Percentiles rank a stretch among this genome's conserved stretches.
These are phyloP conservation scores for Cetonia aurata DNA, from an alignment of 2,888 invertebrate genomes.

Conservation along the genomic window DNA sequence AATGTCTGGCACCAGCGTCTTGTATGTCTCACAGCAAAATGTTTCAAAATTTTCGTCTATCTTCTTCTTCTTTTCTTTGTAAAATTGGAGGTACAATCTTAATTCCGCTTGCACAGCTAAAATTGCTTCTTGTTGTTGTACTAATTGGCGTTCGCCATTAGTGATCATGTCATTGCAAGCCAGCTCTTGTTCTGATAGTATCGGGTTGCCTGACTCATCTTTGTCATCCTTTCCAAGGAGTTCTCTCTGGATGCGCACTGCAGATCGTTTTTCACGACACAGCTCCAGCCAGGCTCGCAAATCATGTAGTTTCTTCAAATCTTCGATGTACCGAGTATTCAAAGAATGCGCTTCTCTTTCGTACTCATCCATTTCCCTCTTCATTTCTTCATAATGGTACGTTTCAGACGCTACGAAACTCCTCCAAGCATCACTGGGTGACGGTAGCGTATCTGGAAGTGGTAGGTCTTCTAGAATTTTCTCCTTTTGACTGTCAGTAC, in stretches of 20 bases:
- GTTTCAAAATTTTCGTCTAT: slow-evolving; percentile 58
- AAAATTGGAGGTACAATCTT: slow-evolving; percentile 55
- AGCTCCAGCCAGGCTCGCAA: slow-evolving; percentile 48
- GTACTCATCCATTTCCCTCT: slow-evolving; percentile 46
- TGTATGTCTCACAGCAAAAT: slow-evolving; percentile 58
- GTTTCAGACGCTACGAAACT: slow-evolving; percentile 49
- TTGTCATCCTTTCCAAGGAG: slow-evolving; percentile 38
- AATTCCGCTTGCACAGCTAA: slow-evolving; percentile 58
- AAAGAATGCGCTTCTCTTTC: slow-evolving; percentile 49
- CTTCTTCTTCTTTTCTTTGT: slow-evolving; percentile 55
- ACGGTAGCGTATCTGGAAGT: slow-evolving; percentile 50
- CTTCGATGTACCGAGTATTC: slow-evolving; percentile 51
- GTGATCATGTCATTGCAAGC: slow-evolving; percentile 49
- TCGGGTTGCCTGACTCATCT: slow-evolving; percentile 44
- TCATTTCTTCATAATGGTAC: slow-evolving; percentile 48
- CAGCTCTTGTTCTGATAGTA: slow-evolving; percentile 45
- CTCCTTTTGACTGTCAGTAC: slow-evolving; percentile 36
- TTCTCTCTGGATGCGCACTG: slow-evolving; percentile 50
- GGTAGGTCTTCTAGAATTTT: slow-evolving; percentile 34
- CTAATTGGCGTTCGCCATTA: slow-evolving; percentile 49
- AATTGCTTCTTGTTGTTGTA: slow-evolving; percentile 59
- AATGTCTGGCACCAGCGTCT: slow-evolving; percentile 48
- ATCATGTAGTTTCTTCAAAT: slow-evolving; percentile 51
- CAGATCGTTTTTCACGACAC: slow-evolving; percentile 51
- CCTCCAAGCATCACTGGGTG: slow-evolving; percentile 54